These are phyloP conservation scores for Muntiacus reevesi DNA, from an alignment of 2,113 vertebrate genomes.

Conservation along the genomic window DNA sequence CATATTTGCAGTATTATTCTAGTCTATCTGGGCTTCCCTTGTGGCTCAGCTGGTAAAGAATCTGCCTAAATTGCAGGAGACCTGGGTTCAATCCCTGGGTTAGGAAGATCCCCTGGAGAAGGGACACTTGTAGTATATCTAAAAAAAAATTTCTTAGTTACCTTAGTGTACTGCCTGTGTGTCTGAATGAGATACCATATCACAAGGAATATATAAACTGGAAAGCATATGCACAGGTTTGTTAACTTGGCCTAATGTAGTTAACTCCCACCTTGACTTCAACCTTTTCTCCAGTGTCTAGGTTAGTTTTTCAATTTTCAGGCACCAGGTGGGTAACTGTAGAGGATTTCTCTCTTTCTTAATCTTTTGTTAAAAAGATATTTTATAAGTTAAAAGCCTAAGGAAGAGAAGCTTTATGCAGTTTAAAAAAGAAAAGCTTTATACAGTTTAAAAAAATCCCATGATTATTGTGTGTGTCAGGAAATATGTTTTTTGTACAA, in stretches of 20 bases:
- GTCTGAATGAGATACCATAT: background rate
- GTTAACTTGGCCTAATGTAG: background rate
- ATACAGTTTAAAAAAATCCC: background rate
- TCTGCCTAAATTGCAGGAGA: background rate
- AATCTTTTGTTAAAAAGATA: background rate
- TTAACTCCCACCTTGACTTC: background rate
- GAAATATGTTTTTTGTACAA: background rate
- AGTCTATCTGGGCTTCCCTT: background rate
- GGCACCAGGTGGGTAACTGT: background rate
- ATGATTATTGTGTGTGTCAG: background rate
- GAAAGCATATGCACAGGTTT: background rate
- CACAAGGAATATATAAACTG: background rate
- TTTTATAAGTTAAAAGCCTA: background rate
- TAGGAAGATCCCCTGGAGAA: background rate
- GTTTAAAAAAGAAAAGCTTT: background rate
- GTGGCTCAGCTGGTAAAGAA: background rate
- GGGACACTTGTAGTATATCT: background rate
- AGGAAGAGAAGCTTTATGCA: background rate
- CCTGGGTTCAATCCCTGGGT: background rate
- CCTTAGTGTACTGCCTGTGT: background rate
- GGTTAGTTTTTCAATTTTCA: background rate
- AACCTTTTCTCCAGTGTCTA: background rate
- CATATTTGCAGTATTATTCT: background rate
- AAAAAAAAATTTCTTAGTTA: background rate
- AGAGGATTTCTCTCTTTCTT: background rate